Conservation (phyloP, 2,113 vertebrate species). For the Suncus etruscus region DNA sequence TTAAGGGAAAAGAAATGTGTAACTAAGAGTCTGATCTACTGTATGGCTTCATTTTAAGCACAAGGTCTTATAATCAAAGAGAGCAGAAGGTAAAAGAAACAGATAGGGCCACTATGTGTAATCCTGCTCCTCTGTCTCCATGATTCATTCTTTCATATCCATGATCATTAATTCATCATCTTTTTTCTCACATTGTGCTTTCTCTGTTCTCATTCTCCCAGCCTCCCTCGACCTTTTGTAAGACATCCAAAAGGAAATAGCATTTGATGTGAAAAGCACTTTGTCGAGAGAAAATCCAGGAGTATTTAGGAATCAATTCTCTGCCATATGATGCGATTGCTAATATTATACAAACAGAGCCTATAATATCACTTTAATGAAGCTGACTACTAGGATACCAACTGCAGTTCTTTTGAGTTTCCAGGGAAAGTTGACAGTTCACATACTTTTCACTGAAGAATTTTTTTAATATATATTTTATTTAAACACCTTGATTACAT, state of each 20-base stretch:
- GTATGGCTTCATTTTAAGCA: neutral
- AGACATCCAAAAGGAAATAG: conserved; percentile 29
- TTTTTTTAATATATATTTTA: too few species aligned
- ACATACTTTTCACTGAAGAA: neutral
- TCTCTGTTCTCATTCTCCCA: neutral
- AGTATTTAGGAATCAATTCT: conserved; percentile 64
- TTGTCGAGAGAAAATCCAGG: conserved; percentile 55
- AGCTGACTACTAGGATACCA: neutral
- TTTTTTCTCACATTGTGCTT: neutral
- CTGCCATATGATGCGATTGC: conserved; percentile 37
- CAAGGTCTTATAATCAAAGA: neutral
- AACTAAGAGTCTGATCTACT: neutral
- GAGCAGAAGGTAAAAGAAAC: neutral
- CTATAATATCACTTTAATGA: conserved; percentile 35
- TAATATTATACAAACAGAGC: conserved; percentile 35
- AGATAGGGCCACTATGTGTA: rapidly evolving
- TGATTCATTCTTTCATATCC: neutral
- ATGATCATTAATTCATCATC: neutral
- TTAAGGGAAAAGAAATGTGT: too few species aligned
- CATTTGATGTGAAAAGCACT: conserved; percentile 44
- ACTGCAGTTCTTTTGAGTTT: conserved; percentile 10
- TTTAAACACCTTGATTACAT: too few species aligned
- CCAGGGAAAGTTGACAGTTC: neutral
- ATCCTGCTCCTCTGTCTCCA: neutral
- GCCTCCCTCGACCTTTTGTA: rapidly evolving